Conservation (phyloP, 1,140 invertebrate species). For the Ruditapes philippinarum region DNA sequence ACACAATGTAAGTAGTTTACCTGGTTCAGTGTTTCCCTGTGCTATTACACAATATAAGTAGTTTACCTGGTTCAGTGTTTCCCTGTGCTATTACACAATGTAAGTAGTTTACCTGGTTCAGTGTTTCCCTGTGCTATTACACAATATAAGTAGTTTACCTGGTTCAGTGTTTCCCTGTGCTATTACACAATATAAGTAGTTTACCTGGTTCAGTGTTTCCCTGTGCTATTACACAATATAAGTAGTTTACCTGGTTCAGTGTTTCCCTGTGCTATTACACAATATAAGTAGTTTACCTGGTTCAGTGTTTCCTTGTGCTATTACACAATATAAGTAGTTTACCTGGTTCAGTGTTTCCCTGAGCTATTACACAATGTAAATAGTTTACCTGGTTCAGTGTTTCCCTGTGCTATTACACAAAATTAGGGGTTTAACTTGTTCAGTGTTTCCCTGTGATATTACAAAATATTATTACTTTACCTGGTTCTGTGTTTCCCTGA, state of each 20-base stretch:
- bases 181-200: not conserved
- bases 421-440: too few species aligned
- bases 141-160: too few species aligned
- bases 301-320: slow-evolving; percentile 86
- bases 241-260: slow-evolving; percentile 86
- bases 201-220: slow-evolving; percentile 87
- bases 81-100: slow-evolving; percentile 87
- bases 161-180: too few species aligned
- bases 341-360: slow-evolving; percentile 87
- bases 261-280: slow-evolving; percentile 86
- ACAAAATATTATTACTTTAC: slow-evolving; percentile 79
- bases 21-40: slow-evolving; percentile 86
- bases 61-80: slow-evolving; percentile 86
- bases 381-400: slow-evolving; percentile 86
- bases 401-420: slow-evolving; percentile 86
- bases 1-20: slow-evolving; percentile 72
- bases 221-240: slow-evolving; percentile 79
- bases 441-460: too few species aligned
- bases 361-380: slow-evolving; percentile 85
- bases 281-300: slow-evolving; percentile 85
- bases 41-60: slow-evolving; percentile 76
- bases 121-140: slow-evolving; percentile 86
- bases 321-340: slow-evolving; percentile 42
- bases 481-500: slow-evolving; percentile 86
- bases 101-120: slow-evolving; percentile 85